Base-by-base conservation (phyloP, 1,140 invertebrate genomes). In the Ridgeia piscesae region DNA sequence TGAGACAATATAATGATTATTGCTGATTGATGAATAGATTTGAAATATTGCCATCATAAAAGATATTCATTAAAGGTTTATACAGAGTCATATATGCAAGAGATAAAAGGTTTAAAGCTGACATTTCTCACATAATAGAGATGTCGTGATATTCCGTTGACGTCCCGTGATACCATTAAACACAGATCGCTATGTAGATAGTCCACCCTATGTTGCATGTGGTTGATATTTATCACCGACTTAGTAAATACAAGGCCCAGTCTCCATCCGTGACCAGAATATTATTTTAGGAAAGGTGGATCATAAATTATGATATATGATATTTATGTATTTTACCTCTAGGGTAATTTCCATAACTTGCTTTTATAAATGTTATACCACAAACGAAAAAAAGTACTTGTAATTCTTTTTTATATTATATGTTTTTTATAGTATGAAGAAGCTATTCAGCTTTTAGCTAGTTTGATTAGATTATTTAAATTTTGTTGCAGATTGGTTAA, bases 81-180 rank as follows among this genome's bases (percentile, higher is more conserved):
- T 77, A 77, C 27, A 21, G 11, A 77, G 27, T 77, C 58, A 21
- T 77, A 77, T 77, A 77, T 21, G 27, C 58, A 77, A 21, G 58
- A 31, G 58, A 77, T 31, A 77, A 77, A 31, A 77, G 58, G 27
- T 77, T 77, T 77, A 77, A 77, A 77, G 58, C 58, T 77, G 58
- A 77, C 58, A 77, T 77, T 77, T 77, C 58, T 77, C 58, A 77
- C 58, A 77, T 77, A 77, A 77, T 77, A 77, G 17, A 77, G 58
- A 77, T 77, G 14, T 21, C 27, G 58, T 77, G 58, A 77, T 77
- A 77, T 77, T 17, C 2, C 27, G 58, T 2, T 77, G 58, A 31
- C 58, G 27, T 77, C 27, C 58, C 17, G 58, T 31, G 14, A 21
- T 77, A 31, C 58, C 58, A 8, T 77, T 77, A 77, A 77, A 77